Evolutionary conservation across 2,113 vertebrate genomes (phyloP).

Genomic region (Daphoenositta chrysoptera): DNA sequence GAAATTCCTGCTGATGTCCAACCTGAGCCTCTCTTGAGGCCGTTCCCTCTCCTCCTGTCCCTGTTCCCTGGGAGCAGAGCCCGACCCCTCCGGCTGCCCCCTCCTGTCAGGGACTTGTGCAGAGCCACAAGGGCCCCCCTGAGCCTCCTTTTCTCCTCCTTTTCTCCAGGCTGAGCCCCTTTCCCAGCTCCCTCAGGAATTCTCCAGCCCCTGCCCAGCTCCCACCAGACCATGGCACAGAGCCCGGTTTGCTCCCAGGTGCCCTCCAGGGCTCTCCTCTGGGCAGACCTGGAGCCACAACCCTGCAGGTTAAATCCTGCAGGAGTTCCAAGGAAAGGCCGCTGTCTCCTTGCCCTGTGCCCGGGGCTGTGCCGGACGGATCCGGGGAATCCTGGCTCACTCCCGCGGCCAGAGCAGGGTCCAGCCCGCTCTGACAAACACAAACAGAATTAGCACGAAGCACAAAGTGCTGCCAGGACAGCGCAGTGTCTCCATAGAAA

Average conservation of each 20-base stretch:
- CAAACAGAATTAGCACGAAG: neutral
- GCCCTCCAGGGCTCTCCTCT: neutral
- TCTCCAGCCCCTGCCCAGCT: neutral
- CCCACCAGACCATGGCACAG: neutral
- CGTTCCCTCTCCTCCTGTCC: neutral
- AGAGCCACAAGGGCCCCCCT: neutral
- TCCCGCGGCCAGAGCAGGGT: neutral
- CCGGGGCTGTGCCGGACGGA: neutral
- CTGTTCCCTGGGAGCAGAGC: neutral
- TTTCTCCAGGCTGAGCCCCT: neutral
- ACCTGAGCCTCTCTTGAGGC: no score
- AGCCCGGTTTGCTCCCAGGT: neutral
- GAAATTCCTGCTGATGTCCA: no score
- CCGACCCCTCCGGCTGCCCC: neutral
- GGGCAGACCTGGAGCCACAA: neutral
- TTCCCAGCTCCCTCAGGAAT: neutral
- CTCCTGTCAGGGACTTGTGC: neutral
- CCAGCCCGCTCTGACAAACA: neutral
- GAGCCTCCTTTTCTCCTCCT: neutral
- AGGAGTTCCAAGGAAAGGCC: rapidly evolving
- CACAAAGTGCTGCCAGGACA: conserved; percentile 50
- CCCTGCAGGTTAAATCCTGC: rapidly evolving
- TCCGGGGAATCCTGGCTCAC: neutral
- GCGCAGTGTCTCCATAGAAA: conserved; percentile 52
- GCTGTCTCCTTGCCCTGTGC: rapidly evolving